Percentiles rank a stretch among this genome's conserved stretches.
Evolutionary conservation across 2,888 invertebrate species (phyloP).

Genomic region (Agelastica alni): DNA sequence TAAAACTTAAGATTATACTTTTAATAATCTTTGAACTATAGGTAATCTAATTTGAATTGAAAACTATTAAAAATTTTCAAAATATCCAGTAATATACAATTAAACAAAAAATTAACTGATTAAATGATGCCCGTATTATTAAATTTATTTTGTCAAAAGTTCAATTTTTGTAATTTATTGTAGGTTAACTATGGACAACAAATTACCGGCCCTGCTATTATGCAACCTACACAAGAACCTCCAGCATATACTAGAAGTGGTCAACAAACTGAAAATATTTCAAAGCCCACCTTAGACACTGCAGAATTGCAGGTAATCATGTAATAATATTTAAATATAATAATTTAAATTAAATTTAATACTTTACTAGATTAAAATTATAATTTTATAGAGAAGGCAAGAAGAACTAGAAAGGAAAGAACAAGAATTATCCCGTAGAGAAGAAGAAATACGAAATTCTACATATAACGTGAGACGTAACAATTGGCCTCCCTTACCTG

Average conservation of each 20-base stretch:
- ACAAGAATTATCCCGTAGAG: constrained; percentile 83
- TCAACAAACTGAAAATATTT: constrained; percentile 62
- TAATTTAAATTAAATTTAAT: background rate
- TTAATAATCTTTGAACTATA: too few species aligned
- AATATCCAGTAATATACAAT: too few species aligned
- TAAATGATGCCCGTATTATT: too few species aligned
- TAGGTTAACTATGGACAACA: constrained; percentile 44
- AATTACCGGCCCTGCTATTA: constrained; percentile 74
- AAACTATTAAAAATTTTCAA: too few species aligned
- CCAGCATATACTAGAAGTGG: constrained; percentile 69
- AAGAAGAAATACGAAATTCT: constrained; percentile 79
- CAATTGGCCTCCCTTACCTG: constrained; percentile 98
- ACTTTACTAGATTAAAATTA: too few species aligned
- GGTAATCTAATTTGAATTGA: too few species aligned
- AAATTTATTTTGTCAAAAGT: too few species aligned
- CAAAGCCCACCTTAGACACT: constrained; percentile 63
- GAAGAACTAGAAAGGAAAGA: constrained; percentile 92
- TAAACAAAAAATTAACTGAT: too few species aligned
- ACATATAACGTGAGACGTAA: constrained; percentile 73
- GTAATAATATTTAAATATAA: constrained; percentile 1
- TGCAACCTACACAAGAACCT: constrained; percentile 77
- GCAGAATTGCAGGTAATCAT: constrained; percentile 73
- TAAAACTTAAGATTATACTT: too few species aligned
- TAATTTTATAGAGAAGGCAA: constrained; percentile 73
- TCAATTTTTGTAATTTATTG: constrained; percentile 1